Base-by-base conservation (phyloP, 2,888 invertebrate species). In the Drosophila nigricruria region DNA sequence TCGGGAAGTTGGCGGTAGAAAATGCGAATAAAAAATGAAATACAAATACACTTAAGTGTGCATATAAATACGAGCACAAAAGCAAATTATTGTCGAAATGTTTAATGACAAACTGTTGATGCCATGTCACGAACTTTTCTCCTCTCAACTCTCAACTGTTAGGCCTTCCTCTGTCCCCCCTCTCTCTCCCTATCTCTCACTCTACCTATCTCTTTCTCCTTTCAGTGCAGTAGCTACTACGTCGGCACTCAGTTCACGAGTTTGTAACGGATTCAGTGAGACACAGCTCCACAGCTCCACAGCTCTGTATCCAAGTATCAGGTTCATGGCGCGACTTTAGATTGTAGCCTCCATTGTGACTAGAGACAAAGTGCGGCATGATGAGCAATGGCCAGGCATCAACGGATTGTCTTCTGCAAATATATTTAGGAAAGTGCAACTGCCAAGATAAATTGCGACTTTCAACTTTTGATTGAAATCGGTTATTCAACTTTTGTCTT, bases 31-130 rank as follows among this genome's bases (percentile, higher is more conserved):
- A 81, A 70, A 81, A 43, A 63, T 38, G 16, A 61, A 14, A 30
- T 53, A 38, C 53, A 53, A 36, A 45, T 57, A 67, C 32, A 54
- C 60, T 62, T 30, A 63, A 63, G 59, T 66, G 54, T 57, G 57
- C 62, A 68, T 65, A 73, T 76, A 81, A 81, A 81, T 72, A 80
- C 69, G 74, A 69, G 81, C 78, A 82, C 80, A 90, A 89, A 85
- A 90, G 91, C 87, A 91, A 91, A 92, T 91, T 92, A 91, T 92
- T 92, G 91, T 91, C 88, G 91, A 92, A 91, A 91, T 91, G 85
- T 86, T 88, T 92, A 92, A 92, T 92, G 92, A 92, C 92, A 92
- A 92, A 92, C 91, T 91, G 88, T 91, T 91, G 92, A 92, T 92
- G 92, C 84, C 90, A 90, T 91, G 91, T 92, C 92, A 92, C 92